Base-by-base conservation (phyloP, 2,888 invertebrate genomes). In the Phorcus lineatus region DNA sequence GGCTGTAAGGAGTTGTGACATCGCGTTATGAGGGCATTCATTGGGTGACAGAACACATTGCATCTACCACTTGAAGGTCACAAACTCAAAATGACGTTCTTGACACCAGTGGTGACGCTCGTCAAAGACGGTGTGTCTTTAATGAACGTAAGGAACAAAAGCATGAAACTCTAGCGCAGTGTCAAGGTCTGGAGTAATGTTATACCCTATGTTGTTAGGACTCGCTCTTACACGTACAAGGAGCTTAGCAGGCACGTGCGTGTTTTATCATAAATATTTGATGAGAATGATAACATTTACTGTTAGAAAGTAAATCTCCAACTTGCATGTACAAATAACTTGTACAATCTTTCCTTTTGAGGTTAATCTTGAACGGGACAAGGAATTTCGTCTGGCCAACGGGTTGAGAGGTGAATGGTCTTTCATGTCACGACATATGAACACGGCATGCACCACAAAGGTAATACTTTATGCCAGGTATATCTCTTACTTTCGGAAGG, bases 201-300 rank as follows among this genome's bases (percentile, higher is more conserved):
- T 22, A 62, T 24, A 24, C 62, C 24, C 3, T 16, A 62, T 28
- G 62, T 16, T 6, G 62, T 62, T 24, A 62, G 62, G 62, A 62
- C 62, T 62, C 62, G 62, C 62, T 62, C 62, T 28, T 28, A 62
- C 62, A 28, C 62, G 62, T 62, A 47, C 62, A 62, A 16, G 62
- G 62, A 31, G 24, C 28, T 28, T 16, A 28, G 28, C 62, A 62
- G 28, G 62, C 28, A 31, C 17, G 62, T 62, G 62, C 62, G 28
- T 62, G 62, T 62, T 62, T 47, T 47, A 47, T 47, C 13, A 47
- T 47, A 47, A 47, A 47, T 47, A 47, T 47, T 47, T 47, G 47
- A 47, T 47, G 47, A 47, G 47, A 47, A 47, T 13, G 47, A 47
- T 47, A 47, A 13, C 47, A 47, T 47, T 4, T 11, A 6, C 47